phyloP scores from a whole-genome alignment of 2,888 invertebrate species.

The Camponotus fellah region DNA sequence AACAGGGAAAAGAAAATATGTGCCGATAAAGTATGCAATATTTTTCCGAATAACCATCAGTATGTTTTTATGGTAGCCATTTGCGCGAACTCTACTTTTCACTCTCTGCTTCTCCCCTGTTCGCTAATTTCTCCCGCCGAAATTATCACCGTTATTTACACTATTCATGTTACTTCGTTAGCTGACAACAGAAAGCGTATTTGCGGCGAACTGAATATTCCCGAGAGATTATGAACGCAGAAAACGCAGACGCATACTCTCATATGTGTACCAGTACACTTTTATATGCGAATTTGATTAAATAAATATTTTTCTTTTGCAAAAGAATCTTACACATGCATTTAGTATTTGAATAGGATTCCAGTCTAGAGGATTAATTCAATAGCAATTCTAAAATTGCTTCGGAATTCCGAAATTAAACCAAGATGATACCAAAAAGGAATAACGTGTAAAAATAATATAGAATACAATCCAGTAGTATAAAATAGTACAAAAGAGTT shows the following conservation, averaged over 20 bases:
- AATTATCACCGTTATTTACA: constrained; percentile 51
- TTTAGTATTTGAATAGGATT: constrained; percentile 15
- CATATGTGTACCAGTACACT: background rate
- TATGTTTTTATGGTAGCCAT: constrained; percentile 47
- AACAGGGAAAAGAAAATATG: constrained; percentile 11
- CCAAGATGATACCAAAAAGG: background rate
- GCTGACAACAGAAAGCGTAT: constrained; percentile 49
- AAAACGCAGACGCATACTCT: constrained; percentile 15
- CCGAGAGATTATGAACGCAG: constrained; percentile 39
- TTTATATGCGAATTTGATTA: constrained; percentile 17
- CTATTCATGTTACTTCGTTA: constrained; percentile 37
- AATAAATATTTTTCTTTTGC: constrained; percentile 40
- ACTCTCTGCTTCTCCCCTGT: background rate
- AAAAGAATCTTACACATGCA: background rate
- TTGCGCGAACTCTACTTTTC: constrained; percentile 15
- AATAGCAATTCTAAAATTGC: constrained; percentile 22
- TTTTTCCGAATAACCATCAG: constrained; percentile 50
- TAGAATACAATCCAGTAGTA: background rate
- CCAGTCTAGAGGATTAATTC: constrained; percentile 18
- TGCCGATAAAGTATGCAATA: constrained; percentile 29
- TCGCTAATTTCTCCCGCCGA: constrained; percentile 32
- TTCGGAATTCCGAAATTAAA: constrained; percentile 4
- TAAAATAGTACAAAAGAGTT: background rate
- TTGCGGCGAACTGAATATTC: constrained; percentile 40
- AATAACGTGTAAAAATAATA: background rate